Conservation (phyloP, 2,113 vertebrate genomes). For the Sigmodon hispidus region DNA sequence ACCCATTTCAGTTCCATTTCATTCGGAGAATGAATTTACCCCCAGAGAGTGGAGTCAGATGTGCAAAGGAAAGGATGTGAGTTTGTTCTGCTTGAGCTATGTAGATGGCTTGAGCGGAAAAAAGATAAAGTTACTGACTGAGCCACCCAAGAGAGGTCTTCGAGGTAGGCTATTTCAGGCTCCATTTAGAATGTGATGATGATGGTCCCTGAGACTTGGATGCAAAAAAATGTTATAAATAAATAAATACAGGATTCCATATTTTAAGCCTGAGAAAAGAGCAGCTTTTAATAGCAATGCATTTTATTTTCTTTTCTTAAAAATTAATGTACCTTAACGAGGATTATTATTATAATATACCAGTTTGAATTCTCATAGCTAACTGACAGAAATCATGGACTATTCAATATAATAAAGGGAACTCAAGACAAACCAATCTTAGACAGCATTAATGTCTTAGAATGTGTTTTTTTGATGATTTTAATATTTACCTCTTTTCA, state of each 20-base stretch:
- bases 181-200: constrained; percentile 58
- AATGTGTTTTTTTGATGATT: constrained; percentile 35
- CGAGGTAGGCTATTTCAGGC: constrained; percentile 58
- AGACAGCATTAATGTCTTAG: neutral
- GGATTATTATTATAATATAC: neutral
- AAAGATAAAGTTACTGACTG: constrained; percentile 54
- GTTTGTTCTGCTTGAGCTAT: constrained; percentile 37
- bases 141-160: constrained; percentile 57
- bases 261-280: constrained; percentile 60
- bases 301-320: constrained; percentile 12
- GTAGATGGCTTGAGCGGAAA: constrained; percentile 6
- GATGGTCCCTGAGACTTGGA: constrained; percentile 4
- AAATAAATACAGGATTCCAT: constrained; percentile 52
- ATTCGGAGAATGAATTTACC: constrained; percentile 57
- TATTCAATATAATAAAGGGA: constrained; percentile 9
- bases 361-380: constrained; percentile 16
- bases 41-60: constrained; percentile 40
- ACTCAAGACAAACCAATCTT: constrained; percentile 25
- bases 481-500: neutral
- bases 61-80: constrained; percentile 52
- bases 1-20: constrained; percentile 36
- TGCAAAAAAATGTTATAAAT: constrained; percentile 31
- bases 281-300: constrained; percentile 14
- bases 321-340: constrained; percentile 11
- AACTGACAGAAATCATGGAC: neutral